phyloP scores from a whole-genome alignment of 1,140 invertebrate species.

The Coenobita brevimanus region DNA sequence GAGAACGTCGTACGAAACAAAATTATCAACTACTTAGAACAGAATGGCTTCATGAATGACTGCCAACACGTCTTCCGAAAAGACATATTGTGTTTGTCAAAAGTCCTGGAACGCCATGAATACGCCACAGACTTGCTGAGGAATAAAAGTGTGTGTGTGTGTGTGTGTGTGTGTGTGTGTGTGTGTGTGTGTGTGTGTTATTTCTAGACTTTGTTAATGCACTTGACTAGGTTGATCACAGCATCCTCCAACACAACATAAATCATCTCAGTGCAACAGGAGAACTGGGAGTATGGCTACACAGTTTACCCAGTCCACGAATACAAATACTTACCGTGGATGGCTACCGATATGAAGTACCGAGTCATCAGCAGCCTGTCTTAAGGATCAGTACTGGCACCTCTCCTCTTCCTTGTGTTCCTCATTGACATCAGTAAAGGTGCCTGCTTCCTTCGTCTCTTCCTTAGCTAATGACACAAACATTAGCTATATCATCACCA shows the following conservation, averaged over 20 bases:
- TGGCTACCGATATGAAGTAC: background rate
- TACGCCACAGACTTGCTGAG: background rate
- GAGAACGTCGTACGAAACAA: slow-evolving; percentile 2
- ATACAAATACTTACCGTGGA: background rate
- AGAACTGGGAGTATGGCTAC: slow-evolving; percentile 5
- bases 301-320: background rate
- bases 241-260: background rate
- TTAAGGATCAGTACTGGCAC: background rate
- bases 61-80: slow-evolving; percentile 11
- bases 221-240: background rate
- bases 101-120: background rate
- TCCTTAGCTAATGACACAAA: background rate
- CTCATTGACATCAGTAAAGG: background rate
- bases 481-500: background rate
- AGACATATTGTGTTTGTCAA: background rate
- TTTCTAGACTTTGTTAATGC: background rate
- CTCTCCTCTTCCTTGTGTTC: background rate
- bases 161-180: too few relatives aligned
- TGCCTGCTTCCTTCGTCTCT: background rate
- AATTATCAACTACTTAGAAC: background rate
- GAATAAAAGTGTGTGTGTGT: too few relatives aligned
- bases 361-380: background rate
- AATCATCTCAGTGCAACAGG: background rate
- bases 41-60: background rate
- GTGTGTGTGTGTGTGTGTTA: too few relatives aligned